Evolutionary conservation across 2,888 invertebrate genomes (phyloP), one percentile per base, ranked within the genome.

Genomic region (Sminthurinus aureus): DNA sequence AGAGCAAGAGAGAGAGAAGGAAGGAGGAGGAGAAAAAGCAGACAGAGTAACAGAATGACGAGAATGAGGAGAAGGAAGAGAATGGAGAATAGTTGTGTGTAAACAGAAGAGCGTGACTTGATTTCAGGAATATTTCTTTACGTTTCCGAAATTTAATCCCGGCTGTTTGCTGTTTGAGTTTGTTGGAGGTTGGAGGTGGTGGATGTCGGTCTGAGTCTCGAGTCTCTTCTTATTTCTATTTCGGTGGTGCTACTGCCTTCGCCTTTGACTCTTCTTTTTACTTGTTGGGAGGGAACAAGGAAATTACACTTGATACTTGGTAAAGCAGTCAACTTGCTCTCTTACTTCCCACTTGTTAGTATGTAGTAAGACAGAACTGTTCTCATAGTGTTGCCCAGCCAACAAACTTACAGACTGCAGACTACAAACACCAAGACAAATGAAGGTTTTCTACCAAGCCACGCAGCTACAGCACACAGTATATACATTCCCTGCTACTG

Each of bases 81-180:
- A 20, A 20, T 6, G 38, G 38, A 38, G 38, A 38, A 38, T 6
- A 6, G 38, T 38, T 38, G 38, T 38, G 75, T 75, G 51, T 51
- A 75, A 50, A 75, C 51, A 75, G 50, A 20, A 51, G 75, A 75
- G 51, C 75, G 75, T 75, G 75, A 75, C 75, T 75, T 75, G 75
- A 73, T 26, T 73, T 26, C 73, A 24, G 6, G 73, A 75, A 75
- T 75, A 75, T 75, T 75, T 75, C 75, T 75, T 75, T 75, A 51
- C 69, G 51, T 26, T 73, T 51, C 8, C 11, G 75, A 75, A 75
- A 75, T 75, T 75, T 75, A 75, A 75, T 75, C 75, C 51, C 51
- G 75, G 51, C n/a, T 69, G 38, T 69, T 15, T 69, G 51, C n/a
- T 69, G 38, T 69, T 15, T 69, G 22, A 69, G 69, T n/a, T 69